A percentile compares a stretch with the other conserved stretches of the same genome.
Conservation (phyloP, 2,797 vertebrate genomes). For the Sardinella longiceps region DNA sequence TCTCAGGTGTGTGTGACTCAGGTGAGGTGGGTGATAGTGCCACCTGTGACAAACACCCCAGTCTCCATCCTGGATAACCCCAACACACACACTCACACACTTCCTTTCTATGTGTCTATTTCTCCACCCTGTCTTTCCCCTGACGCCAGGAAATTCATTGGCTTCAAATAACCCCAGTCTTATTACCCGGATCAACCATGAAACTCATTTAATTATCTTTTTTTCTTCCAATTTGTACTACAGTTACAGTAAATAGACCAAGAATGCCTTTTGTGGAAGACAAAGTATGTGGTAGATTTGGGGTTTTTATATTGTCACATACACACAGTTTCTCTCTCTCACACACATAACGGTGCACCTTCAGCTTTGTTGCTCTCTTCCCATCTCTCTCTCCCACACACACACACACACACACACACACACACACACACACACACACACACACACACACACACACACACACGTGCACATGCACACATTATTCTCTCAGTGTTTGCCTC, state of each 20-base stretch:
- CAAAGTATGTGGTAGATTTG: too few species aligned
- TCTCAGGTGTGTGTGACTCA: constrained; percentile 34
- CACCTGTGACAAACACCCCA: constrained; percentile 42
- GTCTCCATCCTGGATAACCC: constrained; percentile 35
- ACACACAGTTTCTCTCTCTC: background rate
- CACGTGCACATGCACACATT: constrained; percentile 28
- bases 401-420: background rate
- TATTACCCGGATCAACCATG: constrained; percentile 53
- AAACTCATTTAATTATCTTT: constrained; percentile 56
- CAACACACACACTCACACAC: constrained; percentile 26
- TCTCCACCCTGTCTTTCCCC: constrained; percentile 31
- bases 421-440: background rate
- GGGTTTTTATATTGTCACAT: too few species aligned
- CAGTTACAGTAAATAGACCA: too few species aligned
- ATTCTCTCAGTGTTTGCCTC: background rate
- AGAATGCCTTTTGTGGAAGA: too few species aligned
- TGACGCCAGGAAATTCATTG: constrained; percentile 42
- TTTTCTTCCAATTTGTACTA: too few species aligned
- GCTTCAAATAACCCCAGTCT: constrained; percentile 51
- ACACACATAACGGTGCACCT: background rate
- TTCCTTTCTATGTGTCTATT: too few species aligned
- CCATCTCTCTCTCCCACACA: background rate
- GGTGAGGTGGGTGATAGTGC: constrained; percentile 59
- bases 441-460: constrained; percentile 26
- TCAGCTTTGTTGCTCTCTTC: background rate